Percentiles rank a stretch among this genome's conserved stretches.
These are phyloP conservation scores for Drosophila mauritiana DNA, from an alignment of 1,140 invertebrate genomes.

Conservation along the genomic window DNA sequence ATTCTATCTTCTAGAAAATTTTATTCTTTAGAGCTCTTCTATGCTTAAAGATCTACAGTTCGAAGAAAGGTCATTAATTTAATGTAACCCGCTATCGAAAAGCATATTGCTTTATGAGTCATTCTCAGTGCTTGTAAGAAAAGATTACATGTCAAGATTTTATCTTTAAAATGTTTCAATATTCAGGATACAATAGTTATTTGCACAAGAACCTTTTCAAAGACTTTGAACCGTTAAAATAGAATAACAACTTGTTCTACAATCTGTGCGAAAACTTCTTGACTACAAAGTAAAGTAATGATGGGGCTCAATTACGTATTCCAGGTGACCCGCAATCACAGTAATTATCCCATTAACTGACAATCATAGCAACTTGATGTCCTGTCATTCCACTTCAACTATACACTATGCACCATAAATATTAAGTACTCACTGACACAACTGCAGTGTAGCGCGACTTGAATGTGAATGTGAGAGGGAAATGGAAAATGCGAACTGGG, in stretches of 20 bases:
- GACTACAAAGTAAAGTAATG: background rate
- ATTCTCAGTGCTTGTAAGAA: no score
- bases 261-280: background rate
- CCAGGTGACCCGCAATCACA: constrained; percentile 21
- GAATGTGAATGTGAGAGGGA: constrained; percentile 43
- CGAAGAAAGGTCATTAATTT: background rate
- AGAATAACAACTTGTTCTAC: background rate
- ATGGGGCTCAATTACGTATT: background rate
- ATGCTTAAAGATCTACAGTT: background rate
- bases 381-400: constrained; percentile 17
- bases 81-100: background rate
- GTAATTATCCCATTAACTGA: constrained; percentile 36
- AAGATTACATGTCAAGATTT: no score
- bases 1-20: background rate
- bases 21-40: background rate
- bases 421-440: constrained; percentile 44
- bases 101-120: no score
- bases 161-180: no score
- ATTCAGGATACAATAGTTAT: no score
- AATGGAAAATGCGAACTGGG: constrained; percentile 41
- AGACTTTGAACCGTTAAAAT: no score
- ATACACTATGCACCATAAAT: constrained; percentile 3
- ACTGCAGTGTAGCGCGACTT: constrained; percentile 36
- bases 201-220: no score
- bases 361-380: constrained; percentile 12